Conservation (phyloP, 2,113 vertebrate species). For the Hyperopisus bebe region DNA sequence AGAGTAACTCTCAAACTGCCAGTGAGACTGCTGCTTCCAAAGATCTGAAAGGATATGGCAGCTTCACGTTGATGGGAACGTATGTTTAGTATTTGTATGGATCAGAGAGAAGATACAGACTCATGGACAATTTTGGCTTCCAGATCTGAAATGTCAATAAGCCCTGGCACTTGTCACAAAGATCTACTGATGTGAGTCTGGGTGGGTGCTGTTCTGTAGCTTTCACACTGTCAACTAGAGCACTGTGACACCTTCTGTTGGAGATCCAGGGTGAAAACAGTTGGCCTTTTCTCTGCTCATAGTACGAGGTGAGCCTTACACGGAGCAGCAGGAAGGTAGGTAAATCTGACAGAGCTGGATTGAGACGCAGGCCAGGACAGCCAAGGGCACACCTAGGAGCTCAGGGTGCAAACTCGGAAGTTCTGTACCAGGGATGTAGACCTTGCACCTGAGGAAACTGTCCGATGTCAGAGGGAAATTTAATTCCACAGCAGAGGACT, state of each 20-base stretch:
- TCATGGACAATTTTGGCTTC: background rate
- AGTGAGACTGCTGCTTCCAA: background rate
- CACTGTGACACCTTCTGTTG: background rate
- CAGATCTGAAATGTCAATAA: background rate
- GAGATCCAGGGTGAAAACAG: background rate
- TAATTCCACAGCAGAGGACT: background rate
- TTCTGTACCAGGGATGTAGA: background rate
- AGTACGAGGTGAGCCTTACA: background rate
- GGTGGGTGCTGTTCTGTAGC: background rate
- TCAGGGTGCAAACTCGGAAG: background rate
- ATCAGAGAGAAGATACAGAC: background rate
- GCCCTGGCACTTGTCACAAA: background rate
- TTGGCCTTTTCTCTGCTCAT: background rate
- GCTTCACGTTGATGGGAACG: background rate
- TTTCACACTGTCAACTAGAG: background rate
- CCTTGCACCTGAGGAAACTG: background rate
- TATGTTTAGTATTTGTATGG: background rate
- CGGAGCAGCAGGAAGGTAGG: background rate
- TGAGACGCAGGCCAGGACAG: background rate
- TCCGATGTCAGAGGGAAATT: background rate
- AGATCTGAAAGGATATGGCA: background rate
- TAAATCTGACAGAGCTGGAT: background rate
- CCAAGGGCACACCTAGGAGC: background rate
- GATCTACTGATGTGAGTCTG: background rate
- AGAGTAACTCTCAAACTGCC: background rate